Base-by-base conservation (phyloP, 2,113 vertebrate genomes). In the Oncorhynchus keta region DNA sequence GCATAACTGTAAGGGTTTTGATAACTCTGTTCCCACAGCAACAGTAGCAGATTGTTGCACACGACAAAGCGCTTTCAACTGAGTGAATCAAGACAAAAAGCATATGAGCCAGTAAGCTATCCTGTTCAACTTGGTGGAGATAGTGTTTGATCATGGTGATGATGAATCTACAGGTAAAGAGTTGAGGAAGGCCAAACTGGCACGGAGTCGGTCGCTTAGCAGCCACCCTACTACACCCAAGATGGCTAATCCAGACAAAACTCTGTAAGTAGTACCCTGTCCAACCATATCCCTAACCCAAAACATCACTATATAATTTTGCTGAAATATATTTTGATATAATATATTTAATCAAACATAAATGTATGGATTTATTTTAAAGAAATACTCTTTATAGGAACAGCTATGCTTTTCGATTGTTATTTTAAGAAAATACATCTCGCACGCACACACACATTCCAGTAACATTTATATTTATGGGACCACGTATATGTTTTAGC, bases 141-240 rank as follows among this genome's bases (percentile, higher is more conserved):
- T 76, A 45, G 55, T 76, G 62, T 48, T 65, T 78, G 24, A 49
- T 49, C 32, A 62, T 70, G 39, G 59, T 51, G 18, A 9, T 2
- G 39, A 65, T 72, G 68, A 84, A 74, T 64, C 67, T 92, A 75
- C 84, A 96, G 96, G 95, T 83, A 98, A 97, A 93, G 97, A 97
- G 90, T 94, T 93, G 83, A 96, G 95, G 90, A 97, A 95, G 88
- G 95, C 95, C 76, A 98, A 97, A 91, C 85, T 98, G 86, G 94
- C 95, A 69, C 93, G 97, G 86, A 98, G 97, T 85, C 95, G 97
- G 18, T 98, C 97, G 59, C 96, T 98, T 85, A 97, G 94, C 89
- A 96, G 94, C 90, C 96, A 97, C 89, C 93, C 94, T 14, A 92
- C 95, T 3, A 92, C 95, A 7, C 89, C 95, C 75, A 97, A 97